phyloP scores from a whole-genome alignment of 2,888 invertebrate species.

The Hirtodrosophila histrioides region DNA sequence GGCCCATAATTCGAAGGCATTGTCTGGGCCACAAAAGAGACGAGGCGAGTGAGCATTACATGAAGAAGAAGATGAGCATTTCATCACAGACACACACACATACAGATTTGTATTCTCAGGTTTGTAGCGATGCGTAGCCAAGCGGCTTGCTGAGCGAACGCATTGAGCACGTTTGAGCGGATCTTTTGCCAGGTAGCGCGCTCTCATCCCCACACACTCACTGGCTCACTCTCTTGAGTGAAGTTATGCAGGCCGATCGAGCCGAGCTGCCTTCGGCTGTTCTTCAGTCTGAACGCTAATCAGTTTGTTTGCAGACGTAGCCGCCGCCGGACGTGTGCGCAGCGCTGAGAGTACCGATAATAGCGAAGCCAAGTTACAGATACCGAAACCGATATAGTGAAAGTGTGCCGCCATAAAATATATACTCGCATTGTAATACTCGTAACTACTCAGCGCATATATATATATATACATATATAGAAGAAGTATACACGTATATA shows the following conservation, averaged over 20 bases:
- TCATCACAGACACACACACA: conserved; percentile 31
- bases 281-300: conserved; percentile 48
- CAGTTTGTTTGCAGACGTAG: conserved; percentile 75
- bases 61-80: conserved; percentile 53
- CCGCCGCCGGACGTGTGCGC: conserved; percentile 50
- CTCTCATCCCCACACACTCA: conserved; percentile 5
- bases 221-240: conserved; percentile 60
- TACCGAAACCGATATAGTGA: conserved; percentile 53
- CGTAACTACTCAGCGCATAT: conserved; percentile 35
- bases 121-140: conserved; percentile 71
- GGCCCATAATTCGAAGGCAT: conserved; percentile 81
- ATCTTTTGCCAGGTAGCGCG: conserved; percentile 57
- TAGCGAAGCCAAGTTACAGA: conserved; percentile 29
- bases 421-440: conserved; percentile 29
- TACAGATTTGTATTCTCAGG: conserved; percentile 12
- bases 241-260: conserved; percentile 41
- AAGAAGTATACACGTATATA: conserved; percentile 26
- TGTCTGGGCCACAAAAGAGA: conserved; percentile 66
- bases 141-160: conserved; percentile 54
- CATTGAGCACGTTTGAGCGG: conserved; percentile 33
- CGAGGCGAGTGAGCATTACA: conserved; percentile 49
- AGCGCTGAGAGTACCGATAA: conserved; percentile 21
- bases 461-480: conserved; percentile 10
- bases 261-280: conserved; percentile 44
- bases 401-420: conserved; percentile 60